Evolutionary conservation across 2,888 invertebrate genomes (phyloP), one percentile per base, ranked within the genome.

Genomic region (Napeogenes sylphis): DNA sequence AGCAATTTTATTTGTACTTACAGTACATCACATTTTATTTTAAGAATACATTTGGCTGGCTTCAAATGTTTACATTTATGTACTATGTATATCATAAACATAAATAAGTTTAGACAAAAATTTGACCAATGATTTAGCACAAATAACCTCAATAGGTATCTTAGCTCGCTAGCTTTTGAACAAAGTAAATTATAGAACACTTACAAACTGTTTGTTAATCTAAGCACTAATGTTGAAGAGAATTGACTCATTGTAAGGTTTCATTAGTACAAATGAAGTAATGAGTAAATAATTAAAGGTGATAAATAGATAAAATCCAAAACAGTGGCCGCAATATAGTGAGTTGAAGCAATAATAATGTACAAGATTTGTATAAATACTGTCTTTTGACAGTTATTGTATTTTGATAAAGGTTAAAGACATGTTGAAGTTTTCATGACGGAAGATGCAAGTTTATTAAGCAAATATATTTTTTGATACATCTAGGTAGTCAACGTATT

Each of bases 401-500:
- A 62, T 62, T 62, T 62, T 62, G 46, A 45, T 62, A 62, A 35
- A 12, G 53, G 12, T 35, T 35, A 56, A 46, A 35, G 2, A 38
- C 51, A 42, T 56, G 47, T 33, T 56, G n/a, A 56, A 32, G 56
- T 14, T 3, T 13, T 21, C 4, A 45, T 42, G 10, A 53, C 51
- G 47, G 21, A 55, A 14, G 13, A 45, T 51, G 21, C 35, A 14
- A 21, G 33, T 8, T 30, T 38, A 42, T 42, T 45, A 45, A 35
- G 4, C 4, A 6, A 42, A 64, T 66, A 62, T 64, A 66, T 64
- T 66, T 66, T 64, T 66, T 61, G 66, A 66, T 62, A 64, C 51
- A 55, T 66, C 51, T 66, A 64, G 53, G 35, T 57, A 54, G 51
- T 53, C 32, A 14, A 57, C 45, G 45, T 55, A 55, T 6, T 4